phyloP scores from a whole-genome alignment of 1,140 invertebrate genomes.

The Drosophila ananassae region DNA sequence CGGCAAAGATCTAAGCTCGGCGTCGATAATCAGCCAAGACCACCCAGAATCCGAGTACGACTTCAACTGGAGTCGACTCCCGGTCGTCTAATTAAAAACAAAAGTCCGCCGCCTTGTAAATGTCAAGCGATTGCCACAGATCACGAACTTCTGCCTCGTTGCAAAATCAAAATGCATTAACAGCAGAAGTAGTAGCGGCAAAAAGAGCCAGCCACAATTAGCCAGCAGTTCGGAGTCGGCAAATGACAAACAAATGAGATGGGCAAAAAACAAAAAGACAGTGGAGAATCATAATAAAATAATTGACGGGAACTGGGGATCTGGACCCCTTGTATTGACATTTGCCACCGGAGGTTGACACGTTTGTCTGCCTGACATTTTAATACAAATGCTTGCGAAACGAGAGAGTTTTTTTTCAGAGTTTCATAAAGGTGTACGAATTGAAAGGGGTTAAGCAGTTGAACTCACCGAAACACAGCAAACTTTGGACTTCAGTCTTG shows the following conservation, averaged over 20 bases:
- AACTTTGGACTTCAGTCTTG: slow-evolving; percentile 18
- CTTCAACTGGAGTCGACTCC: slow-evolving; percentile 8
- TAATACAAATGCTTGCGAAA: slow-evolving; percentile 67
- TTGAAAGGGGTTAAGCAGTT: slow-evolving; percentile 34
- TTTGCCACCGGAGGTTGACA: slow-evolving; percentile 53
- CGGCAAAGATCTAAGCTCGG: slow-evolving; percentile 76
- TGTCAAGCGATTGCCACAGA: slow-evolving; percentile 73
- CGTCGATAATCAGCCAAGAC: slow-evolving; percentile 76
- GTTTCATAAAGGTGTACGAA: slow-evolving; percentile 24
- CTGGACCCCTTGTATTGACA: slow-evolving; percentile 65
- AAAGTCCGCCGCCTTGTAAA: slow-evolving; percentile 78
- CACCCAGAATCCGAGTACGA: slow-evolving; percentile 54
- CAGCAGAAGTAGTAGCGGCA: slow-evolving; percentile 26
- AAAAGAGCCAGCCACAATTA: slow-evolving; percentile 57
- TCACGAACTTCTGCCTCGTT: slow-evolving; percentile 67
- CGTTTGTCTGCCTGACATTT: slow-evolving; percentile 60
- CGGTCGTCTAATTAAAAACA: slow-evolving; percentile 75
- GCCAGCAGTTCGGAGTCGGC: slow-evolving; percentile 27
- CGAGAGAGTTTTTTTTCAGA: slow-evolving; percentile 42
- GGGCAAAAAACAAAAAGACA: slow-evolving; percentile 1
- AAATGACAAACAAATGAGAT: slow-evolving; percentile 48
- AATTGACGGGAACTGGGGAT: slow-evolving; percentile 59
- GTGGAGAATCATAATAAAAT: slow-evolving; percentile 62
- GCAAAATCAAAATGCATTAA: slow-evolving; percentile 79
- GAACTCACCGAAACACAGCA: neutral